Evolutionary conservation across 2,113 vertebrate genomes (phyloP).

Genomic region (Guaruba guarouba): DNA sequence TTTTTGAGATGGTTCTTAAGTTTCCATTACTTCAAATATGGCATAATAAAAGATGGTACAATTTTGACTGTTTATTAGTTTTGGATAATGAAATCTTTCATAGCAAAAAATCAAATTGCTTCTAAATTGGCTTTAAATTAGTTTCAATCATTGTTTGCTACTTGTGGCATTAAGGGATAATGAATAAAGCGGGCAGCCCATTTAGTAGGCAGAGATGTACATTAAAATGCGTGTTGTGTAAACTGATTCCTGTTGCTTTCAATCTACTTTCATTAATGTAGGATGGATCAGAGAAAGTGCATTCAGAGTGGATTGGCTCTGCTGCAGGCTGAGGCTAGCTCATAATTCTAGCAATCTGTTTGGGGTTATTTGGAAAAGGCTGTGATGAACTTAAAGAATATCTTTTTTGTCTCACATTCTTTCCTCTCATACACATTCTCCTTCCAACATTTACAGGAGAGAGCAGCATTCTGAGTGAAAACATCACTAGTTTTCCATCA

Average conservation of each 20-base stretch:
- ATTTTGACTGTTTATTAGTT: not conserved
- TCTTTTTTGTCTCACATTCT: not conserved
- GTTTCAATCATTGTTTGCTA: not conserved
- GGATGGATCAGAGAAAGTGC: not conserved
- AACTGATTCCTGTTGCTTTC: not conserved
- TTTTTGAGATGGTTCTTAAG: not conserved
- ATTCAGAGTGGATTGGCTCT: not conserved
- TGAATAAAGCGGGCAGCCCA: not conserved
- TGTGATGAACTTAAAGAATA: not conserved
- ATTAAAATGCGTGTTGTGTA: not conserved
- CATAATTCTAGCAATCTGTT: not conserved
- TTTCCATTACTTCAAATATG: not conserved
- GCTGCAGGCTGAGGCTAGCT: not conserved
- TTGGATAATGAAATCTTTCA: not conserved
- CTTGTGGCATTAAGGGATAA: not conserved
- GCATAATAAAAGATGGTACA: not conserved
- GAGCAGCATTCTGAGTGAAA: slow-evolving; percentile 10
- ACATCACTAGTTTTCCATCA: slow-evolving; percentile 16
- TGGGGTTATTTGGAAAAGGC: not conserved
- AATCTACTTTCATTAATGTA: not conserved
- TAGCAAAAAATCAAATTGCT: not conserved
- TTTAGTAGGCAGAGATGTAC: not conserved
- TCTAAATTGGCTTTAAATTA: not conserved
- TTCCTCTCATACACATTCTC: not conserved
- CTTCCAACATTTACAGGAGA: not conserved